Base-by-base conservation (phyloP, 1,140 invertebrate genomes). In the Drosophila chauvacae region DNA sequence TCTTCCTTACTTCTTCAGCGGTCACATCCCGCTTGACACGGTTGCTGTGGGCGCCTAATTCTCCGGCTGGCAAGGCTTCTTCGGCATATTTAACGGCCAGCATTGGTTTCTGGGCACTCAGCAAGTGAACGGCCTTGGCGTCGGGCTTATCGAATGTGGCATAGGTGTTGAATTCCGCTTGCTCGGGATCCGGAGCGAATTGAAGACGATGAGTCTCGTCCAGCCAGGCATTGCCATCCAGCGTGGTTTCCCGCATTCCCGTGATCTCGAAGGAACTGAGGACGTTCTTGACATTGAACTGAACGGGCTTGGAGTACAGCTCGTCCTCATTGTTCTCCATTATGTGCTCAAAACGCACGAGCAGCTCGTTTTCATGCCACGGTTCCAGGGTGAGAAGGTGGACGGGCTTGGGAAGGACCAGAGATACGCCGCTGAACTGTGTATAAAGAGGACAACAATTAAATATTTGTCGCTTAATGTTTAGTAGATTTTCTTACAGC, bases 341-440 rank as follows among this genome's bases (percentile, higher is more conserved):
- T 51, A 98, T 94, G 91, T 99, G 97, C 86, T 99, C 98, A 7
- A 99, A 93, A 47, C 98, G 94, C 0, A 99, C 80, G 1, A 99
- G 93, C 13, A 97, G 92, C 16, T 94, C 94, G 3, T 93, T 94
- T 3, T 94, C 94, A 60, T 95, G 95, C 95, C 97, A 97, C 4
- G 97, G 96, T 90, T 98, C 97, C 53, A 99, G 87, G 4, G 97
- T 98, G 18, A 99, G 92, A 42, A 99, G 93, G 77, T 98, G 95
- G 1, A 99, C 94, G 92, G 97, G 96, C 7, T 93, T 84, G 2
- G 98, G 97, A 0, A 99, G 85, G 11, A 93, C 91, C 1, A 91
- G 39, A 81, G 95, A 94, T 86, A 82, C 91, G 81, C 92, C 92
- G 91, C 65, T 65, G 69, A 84, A 87, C 87, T 90, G 26, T 35